phyloP scores from a whole-genome alignment of 2,888 invertebrate genomes.

The Byasa hedistus region DNA sequence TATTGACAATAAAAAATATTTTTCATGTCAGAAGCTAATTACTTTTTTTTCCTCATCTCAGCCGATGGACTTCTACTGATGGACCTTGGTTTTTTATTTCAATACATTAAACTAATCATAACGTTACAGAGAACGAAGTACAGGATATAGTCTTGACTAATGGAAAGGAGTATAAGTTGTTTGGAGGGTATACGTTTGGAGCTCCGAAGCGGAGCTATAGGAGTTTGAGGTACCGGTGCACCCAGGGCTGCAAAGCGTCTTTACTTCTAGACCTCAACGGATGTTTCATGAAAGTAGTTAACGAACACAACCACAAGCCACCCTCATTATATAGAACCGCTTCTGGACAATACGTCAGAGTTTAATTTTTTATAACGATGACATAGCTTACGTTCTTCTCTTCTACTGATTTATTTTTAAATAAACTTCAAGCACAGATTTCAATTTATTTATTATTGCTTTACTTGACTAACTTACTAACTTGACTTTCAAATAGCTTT shows the following conservation, averaged over 20 bases:
- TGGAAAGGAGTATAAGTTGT: conserved; percentile 34
- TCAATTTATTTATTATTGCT: too few relatives aligned
- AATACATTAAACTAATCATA: not conserved
- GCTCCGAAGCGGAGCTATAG: conserved; percentile 21
- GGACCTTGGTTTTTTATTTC: too few relatives aligned
- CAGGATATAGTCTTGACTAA: conserved; percentile 32
- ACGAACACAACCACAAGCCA: conserved; percentile 39
- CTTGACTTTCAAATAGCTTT: too few relatives aligned
- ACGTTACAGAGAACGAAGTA: conserved; percentile 11
- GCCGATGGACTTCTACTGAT: too few relatives aligned
- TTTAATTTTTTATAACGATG: not conserved
- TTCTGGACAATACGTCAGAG: conserved; percentile 37
- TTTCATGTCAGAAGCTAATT: too few relatives aligned
- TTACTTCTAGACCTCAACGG: conserved; percentile 36
- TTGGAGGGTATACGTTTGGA: conserved; percentile 36
- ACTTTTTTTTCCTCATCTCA: too few relatives aligned
- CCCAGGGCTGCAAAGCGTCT: conserved; percentile 32
- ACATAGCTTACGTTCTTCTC: too few relatives aligned
- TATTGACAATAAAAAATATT: too few relatives aligned
- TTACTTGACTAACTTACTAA: too few relatives aligned
- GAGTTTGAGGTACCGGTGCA: conserved; percentile 36
- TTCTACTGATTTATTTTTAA: too few relatives aligned
- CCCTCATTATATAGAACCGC: conserved; percentile 34
- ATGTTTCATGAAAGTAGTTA: conserved; percentile 30
- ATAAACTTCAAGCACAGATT: too few relatives aligned